Evolutionary conservation across 2,113 vertebrate genomes (phyloP), one percentile per base, ranked within the genome.

Genomic region (Rhinoderma darwinii): DNA sequence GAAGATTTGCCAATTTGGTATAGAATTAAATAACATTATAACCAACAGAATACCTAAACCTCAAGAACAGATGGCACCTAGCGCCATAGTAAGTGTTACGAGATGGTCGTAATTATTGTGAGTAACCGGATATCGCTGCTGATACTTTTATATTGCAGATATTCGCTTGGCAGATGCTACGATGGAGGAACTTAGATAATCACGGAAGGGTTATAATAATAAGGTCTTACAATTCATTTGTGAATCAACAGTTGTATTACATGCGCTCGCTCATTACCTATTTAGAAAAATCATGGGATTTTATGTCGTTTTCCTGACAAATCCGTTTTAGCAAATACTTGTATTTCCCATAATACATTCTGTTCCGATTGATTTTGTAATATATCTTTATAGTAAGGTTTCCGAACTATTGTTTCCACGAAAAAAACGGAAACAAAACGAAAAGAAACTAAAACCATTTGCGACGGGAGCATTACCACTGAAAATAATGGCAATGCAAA

Each of bases 81-180:
- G 91, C 93, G 93, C 94, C 94, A 93, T 92, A 93, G 91, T 92
- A 94, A 95, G 95, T 95, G 96, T 96, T 95, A 92, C 93, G 94
- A 96, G 94, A 96, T 92, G 92, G 92, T 93, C 92, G 94, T 95
- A 95, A 96, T 94, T 96, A 94, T 95, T 94, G 92, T 95, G 95
- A 95, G 95, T 92, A 92, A 90, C 90, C 90, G 83, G 82, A 90
- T 93, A 91, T 90, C 90, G 89, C 92, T 86, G 89, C 73, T 89
- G 89, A 84, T 43, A 66, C 41, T 39, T 82, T 79, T 59, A 51
- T 30, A 37, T 12, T n/a, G n/a, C n/a, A 30, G 47, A 50, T 47
- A 77, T 41, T 59, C 78, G 35, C 76, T 12, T 25, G 30, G 51
- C 35, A 61, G 22, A 56, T 76, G 15, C 12, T 17, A 30, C 7